Conservation (phyloP, 2,797 vertebrate species). For the Parotocinclus haroldoi region DNA sequence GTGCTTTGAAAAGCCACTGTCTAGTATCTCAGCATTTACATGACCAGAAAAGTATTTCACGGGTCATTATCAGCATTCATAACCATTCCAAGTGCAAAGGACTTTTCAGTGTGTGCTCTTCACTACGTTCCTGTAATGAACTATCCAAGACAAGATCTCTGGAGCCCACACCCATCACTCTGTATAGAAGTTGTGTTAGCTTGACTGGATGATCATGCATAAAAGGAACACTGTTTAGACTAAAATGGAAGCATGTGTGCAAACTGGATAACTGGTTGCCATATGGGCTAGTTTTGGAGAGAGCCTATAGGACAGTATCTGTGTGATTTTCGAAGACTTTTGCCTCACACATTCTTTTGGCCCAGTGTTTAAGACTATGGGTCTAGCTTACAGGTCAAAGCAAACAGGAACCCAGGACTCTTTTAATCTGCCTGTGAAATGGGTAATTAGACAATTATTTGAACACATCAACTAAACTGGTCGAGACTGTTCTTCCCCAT, state of each 20-base stretch:
- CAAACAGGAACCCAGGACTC: slow-evolving; percentile 25
- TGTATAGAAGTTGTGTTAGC: slow-evolving; percentile 32
- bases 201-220: slow-evolving; percentile 24
- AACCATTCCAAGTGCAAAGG: slow-evolving; percentile 51
- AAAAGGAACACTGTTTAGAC: slow-evolving; percentile 4
- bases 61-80: slow-evolving; percentile 56
- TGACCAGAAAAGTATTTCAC: slow-evolving; percentile 49
- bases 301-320: neutral
- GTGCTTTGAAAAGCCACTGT: slow-evolving; percentile 48
- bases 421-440: slow-evolving; percentile 55
- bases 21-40: slow-evolving; percentile 39
- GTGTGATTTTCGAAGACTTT: neutral
- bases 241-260: neutral
- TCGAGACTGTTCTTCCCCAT: slow-evolving; percentile 62
- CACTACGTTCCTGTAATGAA: slow-evolving; percentile 40
- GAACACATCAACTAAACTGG: slow-evolving; percentile 51
- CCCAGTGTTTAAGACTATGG: neutral
- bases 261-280: slow-evolving; percentile 11
- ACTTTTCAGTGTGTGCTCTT: slow-evolving; percentile 58
- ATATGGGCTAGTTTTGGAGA: neutral
- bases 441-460: slow-evolving; percentile 55
- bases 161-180: slow-evolving; percentile 26
- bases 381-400: slow-evolving; percentile 14
- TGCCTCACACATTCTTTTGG: neutral
- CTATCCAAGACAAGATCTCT: slow-evolving; percentile 42